A percentile compares a stretch with the other conserved stretches of the same genome.
Conservation (phyloP, 2,113 vertebrate genomes). For the Gnathonemus longibarbis region DNA sequence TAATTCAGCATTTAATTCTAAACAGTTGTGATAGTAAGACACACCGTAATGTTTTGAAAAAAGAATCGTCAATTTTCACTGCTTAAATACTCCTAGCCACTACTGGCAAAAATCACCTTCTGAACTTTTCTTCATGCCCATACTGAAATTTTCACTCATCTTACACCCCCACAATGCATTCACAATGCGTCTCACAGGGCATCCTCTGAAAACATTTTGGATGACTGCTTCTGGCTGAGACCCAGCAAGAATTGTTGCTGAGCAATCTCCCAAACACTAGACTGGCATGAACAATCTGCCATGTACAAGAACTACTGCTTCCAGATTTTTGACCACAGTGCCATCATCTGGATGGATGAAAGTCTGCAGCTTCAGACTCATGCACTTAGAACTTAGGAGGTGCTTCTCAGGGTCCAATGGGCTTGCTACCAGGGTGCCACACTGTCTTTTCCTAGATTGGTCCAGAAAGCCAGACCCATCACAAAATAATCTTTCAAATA, state of each 20-base stretch:
- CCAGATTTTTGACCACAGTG: conserved; percentile 92
- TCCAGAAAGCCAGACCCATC: conserved; percentile 47
- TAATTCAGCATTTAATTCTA: neutral
- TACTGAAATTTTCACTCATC: conserved; percentile 82
- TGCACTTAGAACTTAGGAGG: conserved; percentile 88
- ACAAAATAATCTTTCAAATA: conserved; percentile 77
- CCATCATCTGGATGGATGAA: conserved; percentile 98
- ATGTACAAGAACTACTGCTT: conserved; percentile 94
- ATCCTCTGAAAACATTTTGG: conserved; percentile 66
- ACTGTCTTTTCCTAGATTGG: conserved; percentile 30
- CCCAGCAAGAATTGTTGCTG: conserved; percentile 25
- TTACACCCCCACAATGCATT: conserved; percentile 82
- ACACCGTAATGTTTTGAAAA: neutral
- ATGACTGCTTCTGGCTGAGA: conserved; percentile 50
- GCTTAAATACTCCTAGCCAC: conserved; percentile 95
- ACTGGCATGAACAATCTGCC: conserved; percentile 95
- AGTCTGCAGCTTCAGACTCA: conserved; percentile 94
- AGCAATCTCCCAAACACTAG: conserved; percentile 10
- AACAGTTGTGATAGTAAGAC: neutral
- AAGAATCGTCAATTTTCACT: conserved; percentile 61
- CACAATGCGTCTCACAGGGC: conserved; percentile 78
- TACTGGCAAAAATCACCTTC: conserved; percentile 55
- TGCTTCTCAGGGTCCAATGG: conserved; percentile 92
- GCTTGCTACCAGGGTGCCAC: conserved; percentile 87
- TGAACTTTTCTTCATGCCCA: conserved; percentile 69